These are phyloP conservation scores for Lasioglossum leucozonium DNA, from an alignment of 2,888 invertebrate genomes.

Conservation along the genomic window DNA sequence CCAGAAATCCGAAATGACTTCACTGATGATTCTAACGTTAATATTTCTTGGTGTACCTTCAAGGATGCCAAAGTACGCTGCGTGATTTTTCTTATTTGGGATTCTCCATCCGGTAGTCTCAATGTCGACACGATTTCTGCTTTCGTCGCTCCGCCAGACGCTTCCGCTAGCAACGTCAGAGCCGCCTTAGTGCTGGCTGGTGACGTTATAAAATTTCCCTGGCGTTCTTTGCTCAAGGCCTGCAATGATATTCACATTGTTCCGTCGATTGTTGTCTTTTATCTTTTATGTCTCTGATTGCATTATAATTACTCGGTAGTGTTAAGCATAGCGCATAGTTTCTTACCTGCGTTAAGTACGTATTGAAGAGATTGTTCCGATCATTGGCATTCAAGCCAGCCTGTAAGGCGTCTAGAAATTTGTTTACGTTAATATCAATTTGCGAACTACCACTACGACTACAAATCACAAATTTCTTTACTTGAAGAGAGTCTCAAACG, in stretches of 20 bases:
- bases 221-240: constrained; percentile 65
- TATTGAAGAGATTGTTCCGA: constrained; percentile 86
- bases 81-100: constrained; percentile 67
- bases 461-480: neutral
- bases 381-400: constrained; percentile 59
- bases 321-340: neutral
- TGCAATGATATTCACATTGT: constrained; percentile 27
- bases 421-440: constrained; percentile 23
- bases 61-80: constrained; percentile 75
- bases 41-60: constrained; percentile 80
- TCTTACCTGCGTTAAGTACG: constrained; percentile 85
- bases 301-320: neutral
- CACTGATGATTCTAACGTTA: neutral
- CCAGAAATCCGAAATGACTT: neutral
- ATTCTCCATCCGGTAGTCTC: constrained; percentile 85
- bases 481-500: neutral
- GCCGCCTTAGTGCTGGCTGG: constrained; percentile 88
- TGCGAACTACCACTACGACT: neutral
- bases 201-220: constrained; percentile 88
- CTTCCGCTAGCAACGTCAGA: constrained; percentile 88
- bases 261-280: neutral
- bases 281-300: neutral
- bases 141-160: constrained; percentile 86
- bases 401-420: constrained; percentile 42
- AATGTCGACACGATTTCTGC: constrained; percentile 87